Percentiles rank a stretch among this genome's conserved stretches.
Evolutionary conservation across 37 sponge, comb jelly and placozoan species (phyloP).

Genomic region (Halisarca cf. caerulea): DNA sequence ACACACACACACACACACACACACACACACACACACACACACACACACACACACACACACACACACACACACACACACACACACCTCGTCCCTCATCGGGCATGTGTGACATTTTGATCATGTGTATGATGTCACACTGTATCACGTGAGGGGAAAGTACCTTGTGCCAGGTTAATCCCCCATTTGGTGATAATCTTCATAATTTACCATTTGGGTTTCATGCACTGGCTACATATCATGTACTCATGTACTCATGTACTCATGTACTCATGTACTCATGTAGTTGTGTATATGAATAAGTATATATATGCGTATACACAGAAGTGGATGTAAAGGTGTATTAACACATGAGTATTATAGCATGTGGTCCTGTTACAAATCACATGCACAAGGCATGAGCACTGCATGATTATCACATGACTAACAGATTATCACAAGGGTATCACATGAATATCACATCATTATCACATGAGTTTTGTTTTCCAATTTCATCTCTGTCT

Average conservation of each 20-base stretch:
- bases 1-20: conserved; percentile 31
- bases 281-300: too few species aligned
- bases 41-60: conserved; percentile 28
- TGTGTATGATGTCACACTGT: conserved; percentile 27
- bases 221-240: not conserved
- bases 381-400: too few species aligned
- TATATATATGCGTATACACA: too few species aligned
- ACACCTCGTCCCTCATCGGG: not conserved
- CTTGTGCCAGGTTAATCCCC: conserved; percentile 5
- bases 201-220: conserved; percentile 14
- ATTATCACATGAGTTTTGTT: conserved; percentile 21
- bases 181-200: not conserved
- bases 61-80: conserved; percentile 54
- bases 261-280: too few species aligned
- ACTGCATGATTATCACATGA: too few species aligned
- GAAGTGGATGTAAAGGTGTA: too few species aligned
- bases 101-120: too few species aligned
- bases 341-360: too few species aligned
- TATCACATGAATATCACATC: too few species aligned
- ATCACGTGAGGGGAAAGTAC: conserved; percentile 25
- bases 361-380: too few species aligned
- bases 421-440: too few species aligned
- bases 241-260: too few species aligned
- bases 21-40: conserved; percentile 27
- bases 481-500: not conserved